Conservation (phyloP, 2,797 vertebrate genomes). For the Gymnoscopelus braueri region DNA sequence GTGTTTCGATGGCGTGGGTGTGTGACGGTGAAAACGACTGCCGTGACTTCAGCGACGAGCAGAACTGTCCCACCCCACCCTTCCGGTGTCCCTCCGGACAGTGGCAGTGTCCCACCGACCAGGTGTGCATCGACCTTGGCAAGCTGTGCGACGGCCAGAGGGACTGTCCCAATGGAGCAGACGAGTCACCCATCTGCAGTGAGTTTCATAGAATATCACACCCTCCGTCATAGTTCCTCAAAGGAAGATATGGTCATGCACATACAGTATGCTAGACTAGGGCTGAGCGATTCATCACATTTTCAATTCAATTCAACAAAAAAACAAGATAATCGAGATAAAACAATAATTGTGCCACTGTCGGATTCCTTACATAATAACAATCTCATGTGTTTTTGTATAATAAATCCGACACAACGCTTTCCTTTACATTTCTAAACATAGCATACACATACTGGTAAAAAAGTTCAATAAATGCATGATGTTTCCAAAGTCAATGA, state of each 20-base stretch:
- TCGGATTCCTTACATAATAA: too few species aligned
- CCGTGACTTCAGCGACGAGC: slow-evolving; percentile 92
- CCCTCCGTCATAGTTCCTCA: not conserved
- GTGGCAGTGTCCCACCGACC: slow-evolving; percentile 90
- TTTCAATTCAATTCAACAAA: too few species aligned
- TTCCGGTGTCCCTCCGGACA: slow-evolving; percentile 88
- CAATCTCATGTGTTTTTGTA: too few species aligned
- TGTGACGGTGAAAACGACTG: slow-evolving; percentile 95
- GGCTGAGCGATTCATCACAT: too few species aligned
- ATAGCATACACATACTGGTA: too few species aligned
- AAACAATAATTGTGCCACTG: too few species aligned
- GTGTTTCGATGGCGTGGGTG: slow-evolving; percentile 83
- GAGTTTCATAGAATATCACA: slow-evolving; percentile 75
- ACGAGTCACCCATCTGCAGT: slow-evolving; percentile 97
- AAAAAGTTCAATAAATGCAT: too few species aligned
- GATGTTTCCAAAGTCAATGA: too few species aligned
- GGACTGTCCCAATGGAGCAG: slow-evolving; percentile 93
- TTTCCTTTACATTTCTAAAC: too few species aligned
- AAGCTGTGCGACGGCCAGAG: slow-evolving; percentile 87
- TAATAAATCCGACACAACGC: too few species aligned
- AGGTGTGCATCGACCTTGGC: slow-evolving; percentile 86
- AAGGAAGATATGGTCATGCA: not conserved
- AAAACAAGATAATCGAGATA: too few species aligned
- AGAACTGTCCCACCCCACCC: slow-evolving; percentile 89
- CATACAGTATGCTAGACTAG: too few species aligned